Conservation (phyloP, 2,797 vertebrate species). For the Steatocranus sp. region DNA sequence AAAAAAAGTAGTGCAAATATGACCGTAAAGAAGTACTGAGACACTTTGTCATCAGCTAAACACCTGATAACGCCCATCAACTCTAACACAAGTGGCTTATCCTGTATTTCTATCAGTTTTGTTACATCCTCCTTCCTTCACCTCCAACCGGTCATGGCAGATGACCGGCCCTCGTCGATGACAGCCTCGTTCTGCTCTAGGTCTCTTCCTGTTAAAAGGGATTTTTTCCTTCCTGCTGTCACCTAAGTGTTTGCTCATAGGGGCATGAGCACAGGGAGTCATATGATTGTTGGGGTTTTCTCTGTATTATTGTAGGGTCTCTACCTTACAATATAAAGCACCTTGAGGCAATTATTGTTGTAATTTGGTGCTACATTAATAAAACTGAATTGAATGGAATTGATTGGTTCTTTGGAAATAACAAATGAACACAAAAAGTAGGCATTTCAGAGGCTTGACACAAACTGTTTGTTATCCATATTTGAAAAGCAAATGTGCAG, state of each 20-base stretch:
- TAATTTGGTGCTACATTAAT: background rate
- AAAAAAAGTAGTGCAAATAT: background rate
- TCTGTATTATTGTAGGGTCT: background rate
- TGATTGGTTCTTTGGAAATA: background rate
- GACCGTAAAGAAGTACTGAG: background rate
- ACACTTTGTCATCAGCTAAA: background rate
- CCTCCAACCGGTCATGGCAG: background rate
- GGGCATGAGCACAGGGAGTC: background rate
- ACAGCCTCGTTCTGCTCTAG: background rate
- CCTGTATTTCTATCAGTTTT: background rate
- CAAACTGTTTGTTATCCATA: background rate
- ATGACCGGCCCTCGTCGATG: background rate
- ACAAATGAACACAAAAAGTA: background rate
- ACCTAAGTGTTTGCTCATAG: background rate
- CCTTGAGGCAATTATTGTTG: background rate
- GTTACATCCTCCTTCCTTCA: background rate
- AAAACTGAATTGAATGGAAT: background rate
- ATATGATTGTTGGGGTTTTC: background rate
- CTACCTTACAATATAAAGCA: background rate
- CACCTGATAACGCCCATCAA: background rate
- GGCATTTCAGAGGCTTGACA: background rate
- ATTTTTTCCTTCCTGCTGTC: background rate
- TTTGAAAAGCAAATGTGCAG: background rate
- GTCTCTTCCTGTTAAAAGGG: background rate
- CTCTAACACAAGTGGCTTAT: background rate